Evolutionary conservation across 2,888 invertebrate species (phyloP).

Genomic region (Erebia ligea): DNA sequence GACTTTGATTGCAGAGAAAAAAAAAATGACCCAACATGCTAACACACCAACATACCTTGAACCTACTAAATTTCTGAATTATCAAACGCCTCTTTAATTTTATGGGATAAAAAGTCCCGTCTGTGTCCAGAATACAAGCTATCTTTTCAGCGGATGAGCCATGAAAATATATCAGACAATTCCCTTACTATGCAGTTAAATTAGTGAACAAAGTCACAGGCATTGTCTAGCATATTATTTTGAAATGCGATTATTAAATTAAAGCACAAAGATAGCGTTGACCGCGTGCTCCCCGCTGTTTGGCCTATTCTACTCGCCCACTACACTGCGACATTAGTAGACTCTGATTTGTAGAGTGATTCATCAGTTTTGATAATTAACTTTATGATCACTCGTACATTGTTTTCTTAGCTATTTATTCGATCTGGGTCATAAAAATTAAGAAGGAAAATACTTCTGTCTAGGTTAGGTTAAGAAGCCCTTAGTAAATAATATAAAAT

Average conservation of each 20-base stretch:
- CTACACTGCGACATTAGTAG: conserved; percentile 48
- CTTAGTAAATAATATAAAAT: no score
- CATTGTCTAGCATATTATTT: conserved; percentile 27
- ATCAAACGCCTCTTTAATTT: no score
- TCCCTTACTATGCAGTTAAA: background rate
- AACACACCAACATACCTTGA: no score
- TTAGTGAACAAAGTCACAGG: background rate
- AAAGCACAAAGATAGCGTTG: conserved; percentile 56
- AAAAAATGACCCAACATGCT: no score
- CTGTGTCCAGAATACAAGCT: no score
- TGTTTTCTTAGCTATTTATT: conserved; percentile 2
- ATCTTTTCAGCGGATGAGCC: no score
- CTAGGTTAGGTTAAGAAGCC: no score
- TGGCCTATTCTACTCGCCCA: conserved; percentile 56
- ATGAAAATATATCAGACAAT: no score
- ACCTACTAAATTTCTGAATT: no score
- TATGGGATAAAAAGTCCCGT: no score
- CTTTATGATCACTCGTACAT: background rate
- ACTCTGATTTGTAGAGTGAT: conserved; percentile 30
- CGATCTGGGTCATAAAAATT: background rate
- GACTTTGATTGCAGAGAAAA: no score
- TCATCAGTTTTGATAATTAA: conserved; percentile 32
- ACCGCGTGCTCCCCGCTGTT: conserved; percentile 61
- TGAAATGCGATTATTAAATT: conserved; percentile 72
- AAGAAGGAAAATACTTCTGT: background rate